Evolutionary conservation across 2,797 vertebrate genomes (phyloP).

Genomic region (Enteromius argenteus): DNA sequence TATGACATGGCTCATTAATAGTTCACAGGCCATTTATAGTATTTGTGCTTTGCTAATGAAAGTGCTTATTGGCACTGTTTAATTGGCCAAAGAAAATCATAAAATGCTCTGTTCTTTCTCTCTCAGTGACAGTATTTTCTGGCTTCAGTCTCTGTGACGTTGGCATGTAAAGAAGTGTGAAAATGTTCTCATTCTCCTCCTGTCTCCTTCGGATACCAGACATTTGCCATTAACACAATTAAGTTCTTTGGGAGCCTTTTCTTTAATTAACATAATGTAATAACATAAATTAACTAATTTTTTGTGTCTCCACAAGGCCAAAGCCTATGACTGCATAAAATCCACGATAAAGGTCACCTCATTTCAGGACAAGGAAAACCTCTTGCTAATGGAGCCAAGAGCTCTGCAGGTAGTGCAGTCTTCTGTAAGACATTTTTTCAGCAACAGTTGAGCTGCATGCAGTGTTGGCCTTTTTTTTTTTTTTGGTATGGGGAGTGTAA

Average conservation of each 20-base stretch:
- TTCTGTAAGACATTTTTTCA: slow-evolving; percentile 13
- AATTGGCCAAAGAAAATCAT: slow-evolving; percentile 42
- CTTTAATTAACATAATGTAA: slow-evolving; percentile 25
- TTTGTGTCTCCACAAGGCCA: neutral
- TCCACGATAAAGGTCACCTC: neutral
- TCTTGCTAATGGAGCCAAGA: neutral
- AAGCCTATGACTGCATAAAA: neutral
- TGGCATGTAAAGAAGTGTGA: slow-evolving; percentile 34
- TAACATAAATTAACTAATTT: neutral
- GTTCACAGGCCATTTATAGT: slow-evolving; percentile 17
- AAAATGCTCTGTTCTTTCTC: slow-evolving; percentile 24
- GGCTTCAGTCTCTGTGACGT: slow-evolving; percentile 18
- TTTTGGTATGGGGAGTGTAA: neutral
- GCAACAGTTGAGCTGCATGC: neutral
- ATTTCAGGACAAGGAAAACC: neutral
- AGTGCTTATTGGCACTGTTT: slow-evolving; percentile 28
- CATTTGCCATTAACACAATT: slow-evolving; percentile 37
- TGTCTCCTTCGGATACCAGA: slow-evolving; percentile 27
- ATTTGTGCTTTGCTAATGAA: slow-evolving; percentile 31
- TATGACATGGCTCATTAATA: slow-evolving; percentile 43
- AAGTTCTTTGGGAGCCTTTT: neutral
- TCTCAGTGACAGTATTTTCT: slow-evolving; percentile 22
- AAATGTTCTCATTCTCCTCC: slow-evolving; percentile 29
- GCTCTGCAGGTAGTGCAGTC: neutral
- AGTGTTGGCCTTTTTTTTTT: neutral